phyloP scores from a whole-genome alignment of 2,797 vertebrate genomes.

The Parambassis ranga region DNA sequence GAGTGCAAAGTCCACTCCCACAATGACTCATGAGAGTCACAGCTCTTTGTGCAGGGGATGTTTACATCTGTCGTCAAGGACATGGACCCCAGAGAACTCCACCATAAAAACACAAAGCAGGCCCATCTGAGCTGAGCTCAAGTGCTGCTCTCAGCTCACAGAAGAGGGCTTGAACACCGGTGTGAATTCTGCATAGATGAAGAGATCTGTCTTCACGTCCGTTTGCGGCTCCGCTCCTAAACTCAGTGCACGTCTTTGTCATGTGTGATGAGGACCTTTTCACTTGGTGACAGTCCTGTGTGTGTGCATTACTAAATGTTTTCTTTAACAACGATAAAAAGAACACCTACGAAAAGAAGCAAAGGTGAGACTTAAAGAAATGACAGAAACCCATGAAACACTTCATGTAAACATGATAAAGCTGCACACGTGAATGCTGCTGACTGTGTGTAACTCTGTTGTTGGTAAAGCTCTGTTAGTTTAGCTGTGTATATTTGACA shows the following conservation, averaged over 20 bases:
- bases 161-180: constrained; percentile 27
- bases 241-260: constrained; percentile 19
- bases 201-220: constrained; percentile 13
- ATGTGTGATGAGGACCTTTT: constrained; percentile 30
- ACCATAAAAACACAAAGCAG: constrained; percentile 40
- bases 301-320: not conserved
- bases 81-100: constrained; percentile 9
- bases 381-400: not conserved
- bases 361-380: not conserved
- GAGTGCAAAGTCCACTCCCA: constrained; percentile 39
- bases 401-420: not conserved
- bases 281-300: constrained; percentile 20
- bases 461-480: constrained; percentile 12
- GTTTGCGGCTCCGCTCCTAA: constrained; percentile 1
- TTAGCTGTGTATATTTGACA: constrained; percentile 49
- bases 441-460: constrained; percentile 2
- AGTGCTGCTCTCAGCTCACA: constrained; percentile 32
- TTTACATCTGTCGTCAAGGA: constrained; percentile 31
- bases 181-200: constrained; percentile 3
- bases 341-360: not conserved
- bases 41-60: constrained; percentile 34
- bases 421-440: not conserved
- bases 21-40: constrained; percentile 20
- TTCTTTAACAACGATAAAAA: not conserved
- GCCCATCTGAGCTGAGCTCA: not conserved